These are phyloP conservation scores for Eupeodes latifasciatus DNA, from an alignment of 2,888 invertebrate species.

Conservation along the genomic window DNA sequence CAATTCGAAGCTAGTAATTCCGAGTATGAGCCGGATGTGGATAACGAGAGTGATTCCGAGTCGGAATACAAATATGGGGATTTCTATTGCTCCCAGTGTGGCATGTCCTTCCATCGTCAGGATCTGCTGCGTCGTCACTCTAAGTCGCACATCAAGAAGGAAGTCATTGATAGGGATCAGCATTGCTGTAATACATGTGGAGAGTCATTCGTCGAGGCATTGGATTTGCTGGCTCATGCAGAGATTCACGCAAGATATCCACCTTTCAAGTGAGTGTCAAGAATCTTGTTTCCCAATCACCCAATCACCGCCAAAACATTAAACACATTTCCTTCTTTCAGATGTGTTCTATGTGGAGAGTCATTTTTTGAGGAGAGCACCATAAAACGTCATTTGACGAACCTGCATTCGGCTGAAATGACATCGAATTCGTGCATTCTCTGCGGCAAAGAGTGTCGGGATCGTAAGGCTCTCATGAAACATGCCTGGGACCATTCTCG, in stretches of 20 bases:
- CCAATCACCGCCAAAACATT: neutral
- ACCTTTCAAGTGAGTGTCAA: slow-evolving; percentile 83
- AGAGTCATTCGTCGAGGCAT: slow-evolving; percentile 90
- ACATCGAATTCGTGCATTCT: slow-evolving; percentile 88
- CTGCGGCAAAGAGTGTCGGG: slow-evolving; percentile 89
- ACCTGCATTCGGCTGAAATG: slow-evolving; percentile 86
- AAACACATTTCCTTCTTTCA: slow-evolving; percentile 45
- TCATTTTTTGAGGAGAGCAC: slow-evolving; percentile 87
- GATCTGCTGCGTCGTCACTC: slow-evolving; percentile 90
- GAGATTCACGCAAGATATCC: slow-evolving; percentile 89
- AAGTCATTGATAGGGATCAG: slow-evolving; percentile 81
- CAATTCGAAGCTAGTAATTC: slow-evolving; percentile 85
- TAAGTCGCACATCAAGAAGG: slow-evolving; percentile 84
- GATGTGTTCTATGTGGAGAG: slow-evolving; percentile 88
- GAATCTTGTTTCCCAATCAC: no score
- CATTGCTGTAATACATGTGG: slow-evolving; percentile 93
- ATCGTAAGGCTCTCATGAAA: slow-evolving; percentile 87
- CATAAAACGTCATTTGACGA: slow-evolving; percentile 87
- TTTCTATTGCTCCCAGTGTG: slow-evolving; percentile 89
- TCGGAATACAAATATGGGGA: slow-evolving; percentile 87
- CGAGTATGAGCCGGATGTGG: slow-evolving; percentile 83
- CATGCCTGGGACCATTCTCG: slow-evolving; percentile 89
- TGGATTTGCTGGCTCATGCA: slow-evolving; percentile 91
- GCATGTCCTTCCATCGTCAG: slow-evolving; percentile 91
- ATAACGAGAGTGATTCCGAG: slow-evolving; percentile 84